Base-by-base conservation (phyloP, 2,797 vertebrate species). In the Gouania willdenowi region DNA sequence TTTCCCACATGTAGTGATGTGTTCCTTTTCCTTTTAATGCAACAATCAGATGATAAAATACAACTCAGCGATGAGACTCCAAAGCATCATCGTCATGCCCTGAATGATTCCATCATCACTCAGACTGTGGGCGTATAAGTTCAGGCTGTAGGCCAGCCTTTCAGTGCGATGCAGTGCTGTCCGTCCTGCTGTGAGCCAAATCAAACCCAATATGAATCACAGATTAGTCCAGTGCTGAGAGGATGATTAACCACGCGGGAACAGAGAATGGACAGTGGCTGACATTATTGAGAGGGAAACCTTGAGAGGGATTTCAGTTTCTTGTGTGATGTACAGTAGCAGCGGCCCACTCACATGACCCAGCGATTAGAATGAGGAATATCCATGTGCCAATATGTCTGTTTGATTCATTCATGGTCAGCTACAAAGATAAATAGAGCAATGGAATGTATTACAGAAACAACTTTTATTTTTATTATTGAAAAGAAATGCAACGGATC, bases 171-270 rank as follows among this genome's bases (percentile, higher is more conserved):
- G 47, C 15, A 34, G 14, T 20, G 31, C 32, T 26, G 46, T 38
- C 7, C 16, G 13, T 20, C 11, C 51, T 39, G 24, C 47, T 7
- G 8, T 37, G 12, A 47, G 36, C 41, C 51, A 37, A 9, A 33
- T 49, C 49, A 27, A 56, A 50, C 20, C 28, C 69, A n/a, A 64
- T 67, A 73, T 66, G 65, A 74, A 58, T 73, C 59, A 49, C 52
- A 70, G 59, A 63, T 69, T 64, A 79, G 63, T 58, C 56, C 49
- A 45, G 58, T 52, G 50, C 26, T 25, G 37, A 24, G 49, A 51
- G 53, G 59, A 59, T 51, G 56, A 69, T 72, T 72, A 67, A 66
- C 63, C 37, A 38, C 42, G 20, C 23, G 34, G 11, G 32, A 45
- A 34, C 53, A 42, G 45, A 46, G 63, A 68, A 68, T 73, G 39